Evolutionary conservation across 2,888 invertebrate species (phyloP).

Genomic region (Actias luna): DNA sequence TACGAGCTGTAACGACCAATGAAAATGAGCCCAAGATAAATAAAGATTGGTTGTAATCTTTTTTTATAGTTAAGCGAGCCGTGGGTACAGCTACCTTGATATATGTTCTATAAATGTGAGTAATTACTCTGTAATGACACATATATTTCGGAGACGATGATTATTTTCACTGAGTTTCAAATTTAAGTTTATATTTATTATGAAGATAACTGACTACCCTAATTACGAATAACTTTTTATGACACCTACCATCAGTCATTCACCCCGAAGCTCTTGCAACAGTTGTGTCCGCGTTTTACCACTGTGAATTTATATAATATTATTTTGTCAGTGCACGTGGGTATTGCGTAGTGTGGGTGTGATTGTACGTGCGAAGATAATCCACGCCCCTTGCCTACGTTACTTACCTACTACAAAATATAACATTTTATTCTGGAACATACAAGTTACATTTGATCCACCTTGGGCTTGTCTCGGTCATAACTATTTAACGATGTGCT

Average conservation of each 20-base stretch:
- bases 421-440: constrained; percentile 1
- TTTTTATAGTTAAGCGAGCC: too few relatives aligned
- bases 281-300: background rate
- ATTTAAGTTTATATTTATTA: too few relatives aligned
- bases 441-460: background rate
- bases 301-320: background rate
- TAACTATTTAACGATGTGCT: background rate
- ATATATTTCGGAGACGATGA: background rate
- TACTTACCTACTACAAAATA: background rate
- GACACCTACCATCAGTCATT: background rate
- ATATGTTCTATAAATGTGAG: background rate
- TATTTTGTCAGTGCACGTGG: constrained; percentile 2
- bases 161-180: background rate
- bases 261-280: background rate
- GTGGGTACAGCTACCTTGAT: too few relatives aligned
- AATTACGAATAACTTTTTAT: background rate
- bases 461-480: background rate
- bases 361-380: constrained; percentile 9
- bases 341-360: constrained; percentile 6
- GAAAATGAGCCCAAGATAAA: too few relatives aligned
- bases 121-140: background rate
- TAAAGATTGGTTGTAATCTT: too few relatives aligned
- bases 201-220: background rate
- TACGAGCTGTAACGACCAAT: too few relatives aligned
- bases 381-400: constrained; percentile 8